Evolutionary conservation across 30 jellyfish, hydroid and myxozoan genomes (phyloP), one percentile per base, ranked within the genome.

Genomic region (Turritopsis dohrnii): DNA sequence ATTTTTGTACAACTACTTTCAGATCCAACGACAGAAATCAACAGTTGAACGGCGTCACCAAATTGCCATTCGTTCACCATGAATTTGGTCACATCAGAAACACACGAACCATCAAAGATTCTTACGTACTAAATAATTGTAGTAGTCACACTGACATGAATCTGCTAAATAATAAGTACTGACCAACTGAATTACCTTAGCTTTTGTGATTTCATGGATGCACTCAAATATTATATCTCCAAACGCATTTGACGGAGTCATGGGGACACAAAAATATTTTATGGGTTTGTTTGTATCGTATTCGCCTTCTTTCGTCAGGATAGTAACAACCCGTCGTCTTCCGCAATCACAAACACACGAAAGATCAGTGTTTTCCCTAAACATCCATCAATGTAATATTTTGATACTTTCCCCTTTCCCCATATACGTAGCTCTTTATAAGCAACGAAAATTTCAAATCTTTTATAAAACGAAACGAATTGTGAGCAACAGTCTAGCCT

Each of bases 21-120:
- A n/a, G n/a, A n/a, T 69, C 77, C 77, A 69, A 69, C 19, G 30
- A 69, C 77, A n/a, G 77, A 69, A 27, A 69, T 69, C 9, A 69
- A 27, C 30, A 69, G 77, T 69, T 69, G 77, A 69, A 27, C 30
- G 9, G 77, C 77, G 30, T 69, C 77, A n/a, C 77, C 77, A 69
- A 69, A 69, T 69, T 69, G 28, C 77, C 77, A 69, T n/a, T 27
- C 31, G 19, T 69, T 69, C 31, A 69, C 30, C 77, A 69, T 69
- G 19, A 69, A 69, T 9, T 69, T 27, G 8, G 30, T 27, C 9
- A 69, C 22, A 19, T 69, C 30, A 9, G 28, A 23, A n/a, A 27
- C 30, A 27, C 77, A n/a, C 19, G 77, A 69, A 1, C 19, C 77
- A 69, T 69, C 77, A 7, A 21, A 69, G 77, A 69, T 69, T 27